Evolutionary conservation across 2,888 invertebrate species (phyloP), one percentile per base, ranked within the genome.

Genomic region (Mythimna pallens): DNA sequence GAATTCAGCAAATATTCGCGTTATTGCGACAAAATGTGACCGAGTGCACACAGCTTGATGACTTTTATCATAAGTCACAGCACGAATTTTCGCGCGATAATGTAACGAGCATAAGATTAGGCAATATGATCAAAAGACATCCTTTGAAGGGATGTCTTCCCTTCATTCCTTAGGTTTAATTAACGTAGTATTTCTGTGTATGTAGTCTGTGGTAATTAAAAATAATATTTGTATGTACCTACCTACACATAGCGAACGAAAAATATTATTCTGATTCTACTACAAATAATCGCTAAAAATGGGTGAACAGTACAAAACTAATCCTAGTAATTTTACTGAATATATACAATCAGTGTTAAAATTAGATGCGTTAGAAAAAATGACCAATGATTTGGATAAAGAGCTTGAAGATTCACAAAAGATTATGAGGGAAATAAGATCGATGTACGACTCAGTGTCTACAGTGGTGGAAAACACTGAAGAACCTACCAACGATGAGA

Each of bases 361-460:
- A 80, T 79, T 94, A 64, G 90, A 94, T 76, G 90, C 92, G 36
- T 83, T 96, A 50, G 93, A 95, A 82, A 92, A 89, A 86, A 92
- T 95, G 83, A 95, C 95, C 17, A 89, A 90, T 55, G 88, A 90
- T 72, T 87, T 96, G 77, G 92, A 93, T 77, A 87, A 88, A 70
- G 95, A 95, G 78, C 88, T 95, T 40, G 90, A 89, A 62, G 93
- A 94, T 80, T 95, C 95, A 0, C 94, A 94, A 78, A 89, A 85
- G 57, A 88, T 93, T 47, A 92, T 95, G 94, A 89, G 84, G 71
- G 92, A 95, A 75, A 94, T 95, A 36, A 92, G 92, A 82, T 83
- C 87, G 12, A 89, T 94, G 81, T 93, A 94, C 57, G 86, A 92
- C 73, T 88, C 87, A 6, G 86, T 93, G 62, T 90, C 93, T 17